Conservation (phyloP, 2,888 invertebrate genomes). For the Osmoderma eremita region DNA sequence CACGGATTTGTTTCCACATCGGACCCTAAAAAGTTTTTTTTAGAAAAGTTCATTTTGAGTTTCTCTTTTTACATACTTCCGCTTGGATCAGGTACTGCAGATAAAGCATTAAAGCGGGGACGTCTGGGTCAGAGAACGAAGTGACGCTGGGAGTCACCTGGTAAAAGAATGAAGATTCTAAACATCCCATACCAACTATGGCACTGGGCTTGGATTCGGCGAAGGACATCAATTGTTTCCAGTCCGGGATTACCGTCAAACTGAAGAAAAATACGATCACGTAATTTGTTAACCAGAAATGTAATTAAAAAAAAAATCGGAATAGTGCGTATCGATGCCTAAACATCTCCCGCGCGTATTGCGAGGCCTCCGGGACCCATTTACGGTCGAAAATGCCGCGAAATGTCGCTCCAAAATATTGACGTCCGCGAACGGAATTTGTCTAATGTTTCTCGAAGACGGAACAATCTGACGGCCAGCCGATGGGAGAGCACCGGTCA, state of each 20-base stretch:
- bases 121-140: constrained; percentile 71
- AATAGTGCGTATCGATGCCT: too few relatives aligned
- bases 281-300: neutral
- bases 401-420: too few relatives aligned
- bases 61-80: constrained; percentile 68
- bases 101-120: constrained; percentile 80
- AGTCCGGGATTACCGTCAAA: constrained; percentile 64
- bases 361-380: too few relatives aligned
- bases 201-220: constrained; percentile 67
- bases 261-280: constrained; percentile 45
- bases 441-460: too few relatives aligned
- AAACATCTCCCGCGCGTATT: too few relatives aligned
- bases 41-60: neutral
- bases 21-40: constrained; percentile 81
- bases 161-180: constrained; percentile 80
- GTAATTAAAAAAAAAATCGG: too few relatives aligned
- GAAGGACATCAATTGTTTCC: constrained; percentile 61
- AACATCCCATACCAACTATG: constrained; percentile 82
- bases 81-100: constrained; percentile 88
- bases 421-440: too few relatives aligned
- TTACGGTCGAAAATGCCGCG: too few relatives aligned
- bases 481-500: too few relatives aligned
- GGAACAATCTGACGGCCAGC: too few relatives aligned
- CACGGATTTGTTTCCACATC: constrained; percentile 88
- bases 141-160: constrained; percentile 75